phyloP scores from a whole-genome alignment of 1,140 invertebrate species.

The Zaprionus nigranus region DNA sequence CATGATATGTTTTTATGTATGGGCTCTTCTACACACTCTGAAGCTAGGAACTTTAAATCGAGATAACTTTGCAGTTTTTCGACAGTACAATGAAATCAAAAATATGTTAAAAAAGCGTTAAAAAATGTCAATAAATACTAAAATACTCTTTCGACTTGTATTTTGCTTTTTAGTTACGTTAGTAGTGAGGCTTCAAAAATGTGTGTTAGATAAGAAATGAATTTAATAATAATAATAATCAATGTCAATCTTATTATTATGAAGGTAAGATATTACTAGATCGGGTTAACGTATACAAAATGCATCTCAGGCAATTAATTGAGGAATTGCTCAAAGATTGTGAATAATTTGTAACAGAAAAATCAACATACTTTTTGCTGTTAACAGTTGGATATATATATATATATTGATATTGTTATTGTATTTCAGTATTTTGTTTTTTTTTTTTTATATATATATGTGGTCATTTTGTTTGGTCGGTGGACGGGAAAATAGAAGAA shows the following conservation, averaged over 20 bases:
- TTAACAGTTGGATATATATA: conserved; percentile 37
- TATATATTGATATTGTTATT: conserved; percentile 19
- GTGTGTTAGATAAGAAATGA: conserved; percentile 14
- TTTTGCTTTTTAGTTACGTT: not conserved
- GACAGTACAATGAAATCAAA: not conserved
- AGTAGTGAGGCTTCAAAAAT: conserved; percentile 9
- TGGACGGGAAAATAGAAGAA: conserved; percentile 69
- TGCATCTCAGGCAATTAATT: conserved; percentile 20
- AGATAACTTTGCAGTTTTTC: not conserved
- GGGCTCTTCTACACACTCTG: not conserved
- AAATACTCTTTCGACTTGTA: not conserved
- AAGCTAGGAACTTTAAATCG: not conserved
- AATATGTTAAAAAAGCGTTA: not conserved
- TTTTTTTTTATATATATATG: conserved; percentile 18
- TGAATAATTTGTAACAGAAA: conserved; percentile 27
- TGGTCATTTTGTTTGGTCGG: conserved; percentile 52
- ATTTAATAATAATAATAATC: conserved; percentile 25
- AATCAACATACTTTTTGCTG: conserved; percentile 68
- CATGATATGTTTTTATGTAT: not conserved
- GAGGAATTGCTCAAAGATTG: conserved; percentile 18
- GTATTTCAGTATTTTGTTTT: conserved; percentile 26
- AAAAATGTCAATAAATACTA: not conserved
- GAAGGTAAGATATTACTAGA: conserved; percentile 1
- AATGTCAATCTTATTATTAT: conserved; percentile 27
- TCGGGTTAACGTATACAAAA: conserved; percentile 22